Conservation (phyloP, 2,113 vertebrate genomes). For the Collichthys lucidus region DNA sequence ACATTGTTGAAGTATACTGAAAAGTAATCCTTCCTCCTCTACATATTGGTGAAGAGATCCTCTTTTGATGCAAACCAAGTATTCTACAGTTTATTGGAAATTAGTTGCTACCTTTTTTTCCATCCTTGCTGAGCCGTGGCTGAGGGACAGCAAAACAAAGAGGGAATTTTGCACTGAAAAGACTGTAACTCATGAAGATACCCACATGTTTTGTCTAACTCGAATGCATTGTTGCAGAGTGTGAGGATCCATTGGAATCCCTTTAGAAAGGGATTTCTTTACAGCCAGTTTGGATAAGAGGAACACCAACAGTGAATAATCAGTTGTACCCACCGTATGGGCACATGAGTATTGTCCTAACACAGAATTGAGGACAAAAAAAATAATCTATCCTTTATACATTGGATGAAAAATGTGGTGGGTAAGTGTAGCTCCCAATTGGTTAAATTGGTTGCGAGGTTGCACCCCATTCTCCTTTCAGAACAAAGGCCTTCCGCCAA, state of each 20-base stretch:
- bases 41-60: not conserved
- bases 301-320: not conserved
- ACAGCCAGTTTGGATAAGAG: not conserved
- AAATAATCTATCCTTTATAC: not conserved
- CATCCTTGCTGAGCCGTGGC: not conserved
- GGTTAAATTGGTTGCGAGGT: too few species aligned
- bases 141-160: not conserved
- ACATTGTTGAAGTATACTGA: too few species aligned
- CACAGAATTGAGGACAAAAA: not conserved
- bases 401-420: not conserved
- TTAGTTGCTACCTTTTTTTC: not conserved
- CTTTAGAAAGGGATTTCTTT: not conserved
- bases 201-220: not conserved
- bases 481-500: not conserved
- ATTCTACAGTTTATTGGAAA: not conserved
- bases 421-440: not conserved
- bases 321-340: not conserved
- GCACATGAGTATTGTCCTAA: not conserved
- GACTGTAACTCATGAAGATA: not conserved
- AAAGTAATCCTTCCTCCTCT: not conserved
- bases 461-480: not conserved
- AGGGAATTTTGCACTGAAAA: slow-evolving; percentile 10
- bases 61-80: not conserved
- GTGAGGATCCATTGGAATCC: not conserved
- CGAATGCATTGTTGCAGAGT: not conserved